phyloP scores from a whole-genome alignment of 1,140 invertebrate species.

The Lethocerus indicus region DNA sequence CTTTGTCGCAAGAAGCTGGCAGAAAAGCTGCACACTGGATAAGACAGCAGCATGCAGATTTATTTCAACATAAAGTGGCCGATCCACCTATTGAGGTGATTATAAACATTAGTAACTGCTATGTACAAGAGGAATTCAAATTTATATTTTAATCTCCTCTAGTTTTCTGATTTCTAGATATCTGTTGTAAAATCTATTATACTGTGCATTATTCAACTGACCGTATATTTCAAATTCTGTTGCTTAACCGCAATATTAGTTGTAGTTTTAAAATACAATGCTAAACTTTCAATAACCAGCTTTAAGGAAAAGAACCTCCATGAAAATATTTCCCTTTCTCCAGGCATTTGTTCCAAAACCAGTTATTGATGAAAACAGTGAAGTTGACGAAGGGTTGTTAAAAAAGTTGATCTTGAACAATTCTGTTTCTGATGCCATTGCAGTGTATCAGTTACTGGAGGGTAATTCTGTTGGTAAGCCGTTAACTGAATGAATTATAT shows the following conservation, averaged over 20 bases:
- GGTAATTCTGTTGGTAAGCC: conserved; percentile 32
- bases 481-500: neutral
- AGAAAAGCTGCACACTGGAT: conserved; percentile 76
- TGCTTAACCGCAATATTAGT: no score
- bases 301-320: no score
- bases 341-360: conserved; percentile 51
- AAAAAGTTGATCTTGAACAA: conserved; percentile 42
- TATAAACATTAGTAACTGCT: no score
- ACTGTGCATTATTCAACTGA: no score
- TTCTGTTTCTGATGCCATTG: conserved; percentile 45
- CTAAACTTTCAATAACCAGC: no score
- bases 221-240: no score
- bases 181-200: no score
- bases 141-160: no score
- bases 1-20: conserved; percentile 69
- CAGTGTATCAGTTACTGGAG: conserved; percentile 53
- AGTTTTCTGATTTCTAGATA: no score
- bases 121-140: no score
- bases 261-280: no score
- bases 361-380: conserved; percentile 46
- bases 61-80: conserved; percentile 53
- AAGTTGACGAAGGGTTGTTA: conserved; percentile 44
- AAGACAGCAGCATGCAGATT: conserved; percentile 49
- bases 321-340: conserved; percentile 9
- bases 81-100: conserved; percentile 43